Percentiles rank a stretch among this genome's conserved stretches.
Evolutionary conservation across 37 sponge, comb jelly and placozoan genomes (phyloP).

Genomic region (Crambe crambe): DNA sequence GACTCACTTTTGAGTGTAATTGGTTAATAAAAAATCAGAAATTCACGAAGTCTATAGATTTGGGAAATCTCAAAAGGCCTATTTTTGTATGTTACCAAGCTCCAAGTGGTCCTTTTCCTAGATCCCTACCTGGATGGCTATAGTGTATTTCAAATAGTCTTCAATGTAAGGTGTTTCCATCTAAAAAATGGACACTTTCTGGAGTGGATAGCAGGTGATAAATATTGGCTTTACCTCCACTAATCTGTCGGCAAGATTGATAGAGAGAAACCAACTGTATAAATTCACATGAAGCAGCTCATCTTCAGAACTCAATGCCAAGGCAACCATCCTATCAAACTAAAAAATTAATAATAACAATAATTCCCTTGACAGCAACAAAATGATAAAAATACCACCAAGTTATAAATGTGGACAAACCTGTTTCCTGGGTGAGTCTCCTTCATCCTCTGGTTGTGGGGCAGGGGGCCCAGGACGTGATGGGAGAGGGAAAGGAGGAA

Average conservation of each 20-base stretch:
- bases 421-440: not conserved
- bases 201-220: not conserved
- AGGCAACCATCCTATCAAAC: slow-evolving; percentile 64
- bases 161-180: slow-evolving; percentile 84
- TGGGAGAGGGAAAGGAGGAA: slow-evolving; percentile 31
- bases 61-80: no score
- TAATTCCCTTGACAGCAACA: slow-evolving; percentile 21
- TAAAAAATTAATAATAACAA: slow-evolving; percentile 19
- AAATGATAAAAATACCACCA: not conserved
- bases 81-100: no score
- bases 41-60: no score
- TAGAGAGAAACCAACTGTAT: slow-evolving; percentile 87
- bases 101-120: no score
- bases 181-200: slow-evolving; percentile 21
- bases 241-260: slow-evolving; percentile 61
- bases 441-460: not conserved
- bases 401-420: slow-evolving; percentile 2
- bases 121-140: slow-evolving; percentile 62
- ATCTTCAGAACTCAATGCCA: slow-evolving; percentile 65
- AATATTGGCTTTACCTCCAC: slow-evolving; percentile 62
- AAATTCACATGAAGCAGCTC: slow-evolving; percentile 89
- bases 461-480: slow-evolving; percentile 57
- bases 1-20: no score
- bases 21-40: no score
- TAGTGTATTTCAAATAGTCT: slow-evolving; percentile 69